Base-by-base conservation (phyloP, 2,113 vertebrate genomes). In the Genyomyrus donnyi region DNA sequence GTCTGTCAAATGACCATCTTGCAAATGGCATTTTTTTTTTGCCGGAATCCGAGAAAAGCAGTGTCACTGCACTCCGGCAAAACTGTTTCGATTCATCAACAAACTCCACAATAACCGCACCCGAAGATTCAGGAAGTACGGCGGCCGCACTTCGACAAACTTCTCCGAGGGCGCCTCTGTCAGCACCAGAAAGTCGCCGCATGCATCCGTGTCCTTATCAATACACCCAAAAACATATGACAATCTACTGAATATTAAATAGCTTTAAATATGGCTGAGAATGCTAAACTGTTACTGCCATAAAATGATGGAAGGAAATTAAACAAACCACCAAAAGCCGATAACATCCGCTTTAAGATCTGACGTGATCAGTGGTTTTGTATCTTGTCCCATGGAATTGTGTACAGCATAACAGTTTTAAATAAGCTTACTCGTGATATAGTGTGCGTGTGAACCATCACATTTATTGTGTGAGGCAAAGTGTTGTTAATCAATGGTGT, bases 61-160 rank as follows among this genome's bases (percentile, higher is more conserved):
- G 13, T 6, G 74, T 39, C 74, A 42, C 74, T 42, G 74, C 74
- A 80, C 74, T 85, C 83, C 31, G 9, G 15, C 13, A 35, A 39
- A 87, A 87, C 85, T 17, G 85, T 87, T 52, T 87, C 49, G 85
- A 35, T 87, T 87, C 50, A 87, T 53, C 85, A 53, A 31, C 21
- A 90, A 90, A 86, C 89, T 89, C 85, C 89, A 31, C 48, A 19
- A 53, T n/a, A 90, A 46, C 85, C 89, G 85, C 85, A 87, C 85
- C 89, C 89, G 84, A 15, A 35, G 58, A 58, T 31, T n/a, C 35
- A 46, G 84, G 84, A 88, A 88, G 85, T 80, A 90, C 89, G 89
- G 89, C 49, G 58, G 89, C 62, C 49, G 49, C n/a, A 53, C 8
- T n/a, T 13, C 66, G 50, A 49, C 62, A 42, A 42, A 53, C 85